Base-by-base conservation (phyloP, 2,797 vertebrate species). In the Cryptoprocta ferox region DNA sequence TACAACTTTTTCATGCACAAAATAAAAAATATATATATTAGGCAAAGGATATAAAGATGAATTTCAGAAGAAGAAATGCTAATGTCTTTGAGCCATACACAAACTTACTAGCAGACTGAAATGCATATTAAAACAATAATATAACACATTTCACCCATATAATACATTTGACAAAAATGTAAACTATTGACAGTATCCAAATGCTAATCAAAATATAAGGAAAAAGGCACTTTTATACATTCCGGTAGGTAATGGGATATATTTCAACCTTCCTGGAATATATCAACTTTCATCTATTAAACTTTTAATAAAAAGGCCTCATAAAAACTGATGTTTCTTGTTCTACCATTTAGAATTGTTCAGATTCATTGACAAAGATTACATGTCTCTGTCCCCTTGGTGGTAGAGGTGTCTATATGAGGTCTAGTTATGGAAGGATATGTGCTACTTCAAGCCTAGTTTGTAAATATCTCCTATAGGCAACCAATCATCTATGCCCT, bases 401-500 rank as follows among this genome's bases (percentile, higher is more conserved):
- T 14, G 4, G 9, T 16, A 13, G 24, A 63, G 9, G 9, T 61
- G n/a, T 48, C 48, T 35, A 24, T 87, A 28, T 35, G 21, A 71
- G 78, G 19, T 45, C 48, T 16, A 35, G 39, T 6, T 75, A 1
- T 28, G 16, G 6, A 65, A n/a, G 35, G 30, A n/a, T 19, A 12
- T n/a, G 24, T n/a, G 50, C 75, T 61, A 18, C 35, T 78, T 90
- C 14, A 79, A 28, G n/a, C 4, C 3, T 21, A 14, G 37, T 45
- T 26, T 4, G 12, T 37, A 28, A 70, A 50, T 53, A 35, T 1
- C 50, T 61, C 16, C 19, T 1, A 0, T 5, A 28, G 5, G 14
- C 7, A 0, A 45, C 28, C 0, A 1, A 45, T n/a, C 1, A 2
- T 35, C n/a, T 12, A 2, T 24, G 16, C 6, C 42, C 15, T 76